Evolutionary conservation across 2,888 invertebrate genomes (phyloP).

Genomic region (Incurvaria masculella): DNA sequence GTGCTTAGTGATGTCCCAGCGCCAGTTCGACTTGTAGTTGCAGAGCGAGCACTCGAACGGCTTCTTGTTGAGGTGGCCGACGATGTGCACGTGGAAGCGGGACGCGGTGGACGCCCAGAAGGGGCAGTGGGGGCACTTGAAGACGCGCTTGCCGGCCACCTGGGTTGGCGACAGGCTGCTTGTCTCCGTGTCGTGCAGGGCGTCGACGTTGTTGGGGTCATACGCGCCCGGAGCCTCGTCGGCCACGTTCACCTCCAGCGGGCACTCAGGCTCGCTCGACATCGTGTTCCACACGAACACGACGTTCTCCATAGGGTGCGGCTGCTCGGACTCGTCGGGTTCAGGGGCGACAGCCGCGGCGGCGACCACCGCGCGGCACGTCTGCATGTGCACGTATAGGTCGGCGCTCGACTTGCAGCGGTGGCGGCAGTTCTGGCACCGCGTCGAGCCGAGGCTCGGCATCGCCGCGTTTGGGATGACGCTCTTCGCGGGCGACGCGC

Average conservation of each 20-base stretch:
- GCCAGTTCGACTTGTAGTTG: constrained; percentile 92
- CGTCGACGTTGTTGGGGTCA: constrained; percentile 35
- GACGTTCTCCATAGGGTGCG: constrained; percentile 77
- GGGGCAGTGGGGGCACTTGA: constrained; percentile 88
- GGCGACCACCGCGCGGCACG: constrained; percentile 56
- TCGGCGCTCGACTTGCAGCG: constrained; percentile 83
- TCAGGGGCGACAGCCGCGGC: constrained; percentile 27
- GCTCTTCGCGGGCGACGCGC: constrained; percentile 49
- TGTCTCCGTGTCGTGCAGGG: constrained; percentile 42
- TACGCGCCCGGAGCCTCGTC: constrained; percentile 41
- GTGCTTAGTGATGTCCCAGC: constrained; percentile 96
- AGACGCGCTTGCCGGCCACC: constrained; percentile 73
- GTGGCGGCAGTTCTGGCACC: constrained; percentile 84
- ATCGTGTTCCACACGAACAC: constrained; percentile 81
- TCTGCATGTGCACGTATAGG: constrained; percentile 70
- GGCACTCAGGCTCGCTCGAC: constrained; percentile 42
- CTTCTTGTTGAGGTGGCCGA: constrained; percentile 88
- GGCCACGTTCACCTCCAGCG: constrained; percentile 43
- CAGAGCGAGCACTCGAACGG: constrained; percentile 95
- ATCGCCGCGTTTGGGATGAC: constrained; percentile 34
- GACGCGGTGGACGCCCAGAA: constrained; percentile 94
- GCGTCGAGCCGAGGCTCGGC: constrained; percentile 62
- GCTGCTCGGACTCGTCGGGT: constrained; percentile 42
- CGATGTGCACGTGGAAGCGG: constrained; percentile 90
- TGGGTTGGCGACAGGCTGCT: constrained; percentile 61